A percentile compares a stretch with the other conserved stretches of the same genome.
Evolutionary conservation across 1,140 invertebrate species (phyloP).

Genomic region (Wiebesia pumilae): DNA sequence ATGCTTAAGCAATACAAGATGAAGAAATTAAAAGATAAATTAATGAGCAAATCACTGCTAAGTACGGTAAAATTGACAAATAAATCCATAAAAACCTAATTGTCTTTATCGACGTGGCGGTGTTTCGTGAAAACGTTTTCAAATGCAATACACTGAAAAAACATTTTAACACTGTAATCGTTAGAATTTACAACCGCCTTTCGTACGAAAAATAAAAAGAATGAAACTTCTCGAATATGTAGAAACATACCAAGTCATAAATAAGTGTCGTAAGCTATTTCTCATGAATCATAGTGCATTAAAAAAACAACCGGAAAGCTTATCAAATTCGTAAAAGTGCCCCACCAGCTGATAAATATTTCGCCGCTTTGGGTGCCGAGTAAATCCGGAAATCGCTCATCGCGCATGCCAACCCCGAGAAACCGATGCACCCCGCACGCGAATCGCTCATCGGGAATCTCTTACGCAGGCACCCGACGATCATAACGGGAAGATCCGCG

Average conservation of each 20-base stretch:
- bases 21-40: background rate
- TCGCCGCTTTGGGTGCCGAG: background rate
- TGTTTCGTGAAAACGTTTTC: background rate
- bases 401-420: background rate
- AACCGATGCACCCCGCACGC: too few relatives aligned
- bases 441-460: background rate
- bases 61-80: background rate
- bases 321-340: background rate
- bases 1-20: background rate
- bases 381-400: background rate
- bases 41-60: background rate
- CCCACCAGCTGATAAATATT: background rate
- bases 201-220: background rate
- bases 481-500: background rate
- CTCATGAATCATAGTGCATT: background rate
- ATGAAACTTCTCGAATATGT: background rate
- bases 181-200: too few relatives aligned
- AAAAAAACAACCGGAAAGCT: background rate
- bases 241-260: background rate
- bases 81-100: background rate
- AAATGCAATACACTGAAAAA: background rate
- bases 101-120: background rate
- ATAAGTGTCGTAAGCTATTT: constrained; percentile 13
- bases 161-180: background rate
- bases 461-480: background rate